Base-by-base conservation (phyloP, 2,888 invertebrate genomes). In the Ashinkailepas kermadecensis region DNA sequence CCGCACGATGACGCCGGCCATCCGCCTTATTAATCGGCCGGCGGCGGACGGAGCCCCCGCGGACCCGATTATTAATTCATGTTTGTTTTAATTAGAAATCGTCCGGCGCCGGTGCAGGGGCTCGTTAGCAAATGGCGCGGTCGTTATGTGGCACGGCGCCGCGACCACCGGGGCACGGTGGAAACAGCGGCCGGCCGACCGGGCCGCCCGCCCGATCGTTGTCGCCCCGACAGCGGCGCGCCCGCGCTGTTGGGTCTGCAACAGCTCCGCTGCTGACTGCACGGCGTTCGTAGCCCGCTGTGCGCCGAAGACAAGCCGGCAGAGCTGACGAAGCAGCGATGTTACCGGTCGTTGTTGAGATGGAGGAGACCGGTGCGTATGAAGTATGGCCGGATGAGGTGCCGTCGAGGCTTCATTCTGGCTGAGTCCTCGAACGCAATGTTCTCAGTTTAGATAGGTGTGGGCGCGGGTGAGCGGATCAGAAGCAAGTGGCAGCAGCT, bases 71-170 rank as follows among this genome's bases (percentile, higher is more conserved):
- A 70, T 70, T 70, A 70, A 70, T 70, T 70, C 70, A 70, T 70
- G 70, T 70, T 70, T 70, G 70, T 70, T 70, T 70, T 70, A 70
- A 70, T 70, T 70, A 70, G 70, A 70, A 70, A 39, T 70, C 39
- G 70, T 21, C 70, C 65, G 70, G 70, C 70, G 39, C 25, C 39
- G 70, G 70, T 39, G 70, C 65, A 62, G 65, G 23, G 39, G 39
- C 70, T 70, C 70, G 70, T 70, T 70, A 70, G 70, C 70, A 39
- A 70, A 54, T 70, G 70, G 70, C 18, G 15, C 12, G 39, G 25
- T 23, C 65, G 23, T 67, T 67, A 67, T 23, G 11, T 18, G 65
- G 70, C 70, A 39, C 70, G 70, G 70, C 70, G 15, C 39, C 18
- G 15, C 70, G 70, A 10, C 15, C n/a, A n/a, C 13, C 70, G 70